Percentiles rank a stretch among this genome's conserved stretches.
Evolutionary conservation across 2,113 vertebrate genomes (phyloP).

Genomic region (Apus apus): DNA sequence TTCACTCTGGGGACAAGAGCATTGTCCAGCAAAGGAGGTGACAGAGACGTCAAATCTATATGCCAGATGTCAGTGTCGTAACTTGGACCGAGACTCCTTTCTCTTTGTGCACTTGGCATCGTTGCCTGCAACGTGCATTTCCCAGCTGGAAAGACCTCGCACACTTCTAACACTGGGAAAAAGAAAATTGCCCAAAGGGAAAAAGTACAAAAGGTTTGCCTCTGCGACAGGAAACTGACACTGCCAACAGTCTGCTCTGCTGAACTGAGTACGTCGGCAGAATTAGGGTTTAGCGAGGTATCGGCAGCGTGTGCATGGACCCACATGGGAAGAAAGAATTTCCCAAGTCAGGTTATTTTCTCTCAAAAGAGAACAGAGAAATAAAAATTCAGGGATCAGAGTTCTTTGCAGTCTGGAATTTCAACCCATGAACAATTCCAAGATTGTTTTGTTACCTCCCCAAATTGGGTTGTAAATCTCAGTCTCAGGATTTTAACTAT

Average conservation of each 20-base stretch:
- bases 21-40: slow-evolving; percentile 46
- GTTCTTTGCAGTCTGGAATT: background rate
- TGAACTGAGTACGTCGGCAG: slow-evolving; percentile 7
- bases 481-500: background rate
- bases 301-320: background rate
- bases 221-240: slow-evolving; percentile 54
- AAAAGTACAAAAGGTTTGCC: slow-evolving; percentile 65
- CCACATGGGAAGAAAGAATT: background rate
- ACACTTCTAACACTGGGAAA: slow-evolving; percentile 36
- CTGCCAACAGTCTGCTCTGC: slow-evolving; percentile 47
- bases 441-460: background rate
- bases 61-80: slow-evolving; percentile 56
- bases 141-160: slow-evolving; percentile 50
- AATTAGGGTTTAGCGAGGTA: background rate
- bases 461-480: background rate
- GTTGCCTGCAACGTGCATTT: slow-evolving; percentile 13
- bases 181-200: slow-evolving; percentile 46
- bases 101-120: slow-evolving; percentile 29
- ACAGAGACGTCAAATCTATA: slow-evolving; percentile 54
- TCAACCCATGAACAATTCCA: background rate
- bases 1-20: slow-evolving; percentile 50
- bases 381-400: background rate
- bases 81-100: background rate
- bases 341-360: background rate
- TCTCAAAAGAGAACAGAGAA: background rate